These are phyloP conservation scores for Aix galericulata DNA, from an alignment of 2,113 vertebrate genomes.

Conservation along the genomic window DNA sequence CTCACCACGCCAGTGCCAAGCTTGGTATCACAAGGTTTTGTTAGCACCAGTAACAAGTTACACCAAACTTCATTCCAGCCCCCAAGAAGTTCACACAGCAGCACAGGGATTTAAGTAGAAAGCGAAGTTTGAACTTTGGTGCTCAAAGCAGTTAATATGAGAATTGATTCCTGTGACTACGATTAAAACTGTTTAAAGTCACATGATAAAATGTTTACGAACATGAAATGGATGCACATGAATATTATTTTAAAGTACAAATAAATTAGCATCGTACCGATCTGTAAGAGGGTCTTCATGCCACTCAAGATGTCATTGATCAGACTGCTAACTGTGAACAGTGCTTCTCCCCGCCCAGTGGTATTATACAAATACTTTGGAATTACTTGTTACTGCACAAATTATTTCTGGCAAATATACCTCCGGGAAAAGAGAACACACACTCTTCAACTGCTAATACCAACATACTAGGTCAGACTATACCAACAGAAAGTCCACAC, in stretches of 20 bases:
- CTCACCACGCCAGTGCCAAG: not conserved
- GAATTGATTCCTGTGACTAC: not conserved
- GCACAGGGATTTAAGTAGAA: not conserved
- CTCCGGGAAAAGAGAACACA: not conserved
- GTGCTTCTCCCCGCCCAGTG: not conserved
- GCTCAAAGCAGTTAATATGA: not conserved
- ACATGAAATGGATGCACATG: not conserved
- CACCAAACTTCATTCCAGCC: not conserved
- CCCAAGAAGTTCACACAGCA: not conserved
- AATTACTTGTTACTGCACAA: not conserved
- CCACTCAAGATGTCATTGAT: not conserved
- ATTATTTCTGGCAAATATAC: not conserved
- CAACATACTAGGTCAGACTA: not conserved
- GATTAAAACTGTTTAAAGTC: not conserved
- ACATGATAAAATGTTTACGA: not conserved
- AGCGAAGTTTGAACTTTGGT: not conserved
- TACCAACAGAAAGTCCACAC: not conserved
- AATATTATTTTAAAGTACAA: not conserved
- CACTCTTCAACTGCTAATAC: not conserved
- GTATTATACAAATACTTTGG: not conserved
- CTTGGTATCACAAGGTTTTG: not conserved
- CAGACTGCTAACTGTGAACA: not conserved
- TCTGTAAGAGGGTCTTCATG: not conserved
- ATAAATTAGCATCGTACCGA: not conserved
- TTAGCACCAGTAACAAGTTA: not conserved